Base-by-base conservation (phyloP, 2,797 vertebrate species). In the Astyanax mexicanus region DNA sequence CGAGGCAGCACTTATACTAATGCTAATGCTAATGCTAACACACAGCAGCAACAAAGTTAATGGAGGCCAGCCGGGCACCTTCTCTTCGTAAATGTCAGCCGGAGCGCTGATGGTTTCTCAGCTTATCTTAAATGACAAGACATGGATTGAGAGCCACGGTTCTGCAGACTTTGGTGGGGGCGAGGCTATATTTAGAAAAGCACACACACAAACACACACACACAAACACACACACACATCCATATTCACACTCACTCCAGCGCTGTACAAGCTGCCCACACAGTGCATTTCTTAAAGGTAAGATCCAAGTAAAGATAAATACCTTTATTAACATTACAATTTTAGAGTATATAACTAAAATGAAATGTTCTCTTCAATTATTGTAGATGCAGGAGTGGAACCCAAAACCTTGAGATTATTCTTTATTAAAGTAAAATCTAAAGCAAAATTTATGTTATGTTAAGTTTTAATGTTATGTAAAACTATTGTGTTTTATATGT, bases 151-250 rank as follows among this genome's bases (percentile, higher is more conserved):
- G 60, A 75, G 38, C 44, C 71, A 55, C 29, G n/a, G 76, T 19
- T 77, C 64, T 51, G 52, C 35, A 65, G 49, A 80, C 81, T 68
- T 42, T 40, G 80, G 80, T 44, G 45, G 44, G 75, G 23, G 71
- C 29, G 57, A 40, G 35, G 42, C 61, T 78, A 69, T 66, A 70
- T 45, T 40, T 52, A 72, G 68, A 60, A 40, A 62, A 44, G 61
- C 25, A 42, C 40, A 52, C 37, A 17, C 54, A 57, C 21, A 47
- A 21, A 70, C 52, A 69, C 40, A 69, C 9, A 44, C 72, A 44
- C 9, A 62, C 57, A 42, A 37, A 62, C 23, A 72, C 47, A 45
- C 37, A 54, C 23, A 51, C 42, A 44, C 23, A 55, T 23, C 21
- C 44, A n/a, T n/a, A n/a, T 49, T 73, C 45, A 68, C 69, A 23